Evolutionary conservation across 2,797 vertebrate genomes (phyloP), one percentile per base, ranked within the genome.

Genomic region (Emys orbicularis): DNA sequence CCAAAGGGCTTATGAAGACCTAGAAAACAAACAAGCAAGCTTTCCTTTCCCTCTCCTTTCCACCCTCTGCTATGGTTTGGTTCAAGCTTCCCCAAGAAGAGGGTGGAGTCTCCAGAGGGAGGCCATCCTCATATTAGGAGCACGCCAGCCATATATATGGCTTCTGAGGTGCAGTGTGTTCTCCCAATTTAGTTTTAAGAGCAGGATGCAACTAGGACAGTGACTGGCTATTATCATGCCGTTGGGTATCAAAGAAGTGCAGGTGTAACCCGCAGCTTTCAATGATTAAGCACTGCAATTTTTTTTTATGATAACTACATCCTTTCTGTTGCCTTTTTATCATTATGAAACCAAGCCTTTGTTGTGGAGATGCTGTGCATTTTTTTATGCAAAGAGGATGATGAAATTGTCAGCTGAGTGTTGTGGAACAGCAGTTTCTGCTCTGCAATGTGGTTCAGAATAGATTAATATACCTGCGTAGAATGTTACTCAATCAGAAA

Each of bases 401-500:
- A 81, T 6, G 34, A 76, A 84, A 16, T 21, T 88, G 52, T 7
- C 1, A 1, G 15, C 57, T 92, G 76, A 88, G n/a, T 25, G n/a
- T 44, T 7, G 27, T 49, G 29, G n/a, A 44, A 18, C n/a, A 83
- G 80, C 29, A 31, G 8, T 83, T 93, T 83, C 44, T 90, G 0
- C 61, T 90, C 79, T 87, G 44, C 27, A 74, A 10, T 8, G 5
- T 81, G 44, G 76, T 52, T 94, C 3, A 21, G 0, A 76, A 8
- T 54, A 19, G 7, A 7, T 79, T 50, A 65, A 44, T 68, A 41
- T 31, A 81, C 4, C 37, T 23, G 27, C 76, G 65, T 34, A 41
- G 74, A 92, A 86, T 91, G 5, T 41, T 96, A 49, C 79, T 97
- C 74, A 88, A 25, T 94, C 93, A 81, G 90, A 88, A 83, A 89